Conservation (phyloP, 1,140 invertebrate genomes). For the Drosophila azteca region DNA sequence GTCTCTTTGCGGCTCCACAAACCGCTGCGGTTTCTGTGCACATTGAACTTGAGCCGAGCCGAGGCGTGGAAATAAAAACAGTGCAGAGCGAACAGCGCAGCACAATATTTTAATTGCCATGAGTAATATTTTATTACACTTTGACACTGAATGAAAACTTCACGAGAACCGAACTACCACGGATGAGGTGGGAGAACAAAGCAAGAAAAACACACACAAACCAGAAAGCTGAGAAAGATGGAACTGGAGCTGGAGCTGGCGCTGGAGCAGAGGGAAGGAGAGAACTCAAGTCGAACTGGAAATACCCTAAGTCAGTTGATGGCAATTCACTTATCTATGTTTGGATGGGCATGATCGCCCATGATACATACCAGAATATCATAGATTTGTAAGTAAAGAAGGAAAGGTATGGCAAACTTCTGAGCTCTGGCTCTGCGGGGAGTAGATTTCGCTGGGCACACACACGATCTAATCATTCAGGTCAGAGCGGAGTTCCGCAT, state of each 20-base stretch:
- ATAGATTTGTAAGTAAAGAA: background rate
- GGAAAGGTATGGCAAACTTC: no score
- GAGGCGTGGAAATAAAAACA: constrained; percentile 57
- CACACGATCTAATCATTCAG: no score
- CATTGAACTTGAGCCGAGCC: constrained; percentile 77
- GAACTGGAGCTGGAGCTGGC: background rate
- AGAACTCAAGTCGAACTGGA: constrained; percentile 4
- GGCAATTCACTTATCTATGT: no score
- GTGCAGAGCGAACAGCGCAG: constrained; percentile 47
- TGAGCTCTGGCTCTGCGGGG: background rate
- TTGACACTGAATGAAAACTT: constrained; percentile 82
- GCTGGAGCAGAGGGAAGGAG: background rate
- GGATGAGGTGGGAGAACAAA: constrained; percentile 11
- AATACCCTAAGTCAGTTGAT: constrained; percentile 8
- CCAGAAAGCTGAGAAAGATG: background rate
- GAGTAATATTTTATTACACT: constrained; percentile 83
- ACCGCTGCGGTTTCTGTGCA: constrained; percentile 40
- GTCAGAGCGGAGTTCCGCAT: background rate
- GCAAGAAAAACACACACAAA: constrained; percentile 1
- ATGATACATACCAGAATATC: background rate
- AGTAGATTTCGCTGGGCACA: background rate
- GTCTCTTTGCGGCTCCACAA: background rate
- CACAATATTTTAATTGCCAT: constrained; percentile 81
- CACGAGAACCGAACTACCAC: constrained; percentile 43
- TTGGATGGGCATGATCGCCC: no score